Percentiles rank a stretch among this genome's conserved stretches.
These are phyloP conservation scores for Chrysomela aeneicollis DNA, from an alignment of 2,888 invertebrate species.

Conservation along the genomic window DNA sequence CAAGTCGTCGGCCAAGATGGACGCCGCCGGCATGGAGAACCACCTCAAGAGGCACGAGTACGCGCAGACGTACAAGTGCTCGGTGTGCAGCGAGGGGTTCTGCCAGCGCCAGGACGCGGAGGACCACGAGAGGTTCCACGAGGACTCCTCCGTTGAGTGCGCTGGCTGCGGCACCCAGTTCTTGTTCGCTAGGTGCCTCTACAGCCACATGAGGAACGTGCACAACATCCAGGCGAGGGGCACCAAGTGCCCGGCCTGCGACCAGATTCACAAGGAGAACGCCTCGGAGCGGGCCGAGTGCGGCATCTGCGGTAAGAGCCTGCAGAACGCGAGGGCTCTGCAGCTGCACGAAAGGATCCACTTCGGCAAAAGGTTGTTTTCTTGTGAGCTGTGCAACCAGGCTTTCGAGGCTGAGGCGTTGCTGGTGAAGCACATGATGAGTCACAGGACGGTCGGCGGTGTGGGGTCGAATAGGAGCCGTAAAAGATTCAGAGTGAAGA, in stretches of 20 bases:
- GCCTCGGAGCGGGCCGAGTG: slow-evolving; percentile 57
- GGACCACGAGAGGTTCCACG: neutral
- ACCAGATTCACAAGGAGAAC: neutral
- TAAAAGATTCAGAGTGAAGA: too few relatives aligned
- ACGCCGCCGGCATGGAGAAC: neutral
- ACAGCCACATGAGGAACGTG: neutral
- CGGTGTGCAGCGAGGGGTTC: neutral
- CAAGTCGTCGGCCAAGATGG: neutral
- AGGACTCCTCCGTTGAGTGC: neutral
- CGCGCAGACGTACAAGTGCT: neutral
- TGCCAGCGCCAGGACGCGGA: neutral
- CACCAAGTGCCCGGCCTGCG: neutral
- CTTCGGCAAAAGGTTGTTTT: slow-evolving; percentile 55
- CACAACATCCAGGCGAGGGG: neutral
- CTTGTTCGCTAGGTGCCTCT: neutral
- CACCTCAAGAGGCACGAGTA: neutral
- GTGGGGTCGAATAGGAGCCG: too few relatives aligned
- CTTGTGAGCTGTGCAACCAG: slow-evolving; percentile 55
- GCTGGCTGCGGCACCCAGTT: neutral
- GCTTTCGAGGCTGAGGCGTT: slow-evolving; percentile 55
- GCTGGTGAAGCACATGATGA: slow-evolving; percentile 54
- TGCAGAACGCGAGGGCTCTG: slow-evolving; percentile 64
- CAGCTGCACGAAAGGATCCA: slow-evolving; percentile 57
- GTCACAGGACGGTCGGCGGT: slow-evolving; percentile 46
- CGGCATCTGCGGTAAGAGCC: slow-evolving; percentile 67